Evolutionary conservation across 2,797 vertebrate genomes (phyloP).

Genomic region (Platyrinchus mystaceus): DNA sequence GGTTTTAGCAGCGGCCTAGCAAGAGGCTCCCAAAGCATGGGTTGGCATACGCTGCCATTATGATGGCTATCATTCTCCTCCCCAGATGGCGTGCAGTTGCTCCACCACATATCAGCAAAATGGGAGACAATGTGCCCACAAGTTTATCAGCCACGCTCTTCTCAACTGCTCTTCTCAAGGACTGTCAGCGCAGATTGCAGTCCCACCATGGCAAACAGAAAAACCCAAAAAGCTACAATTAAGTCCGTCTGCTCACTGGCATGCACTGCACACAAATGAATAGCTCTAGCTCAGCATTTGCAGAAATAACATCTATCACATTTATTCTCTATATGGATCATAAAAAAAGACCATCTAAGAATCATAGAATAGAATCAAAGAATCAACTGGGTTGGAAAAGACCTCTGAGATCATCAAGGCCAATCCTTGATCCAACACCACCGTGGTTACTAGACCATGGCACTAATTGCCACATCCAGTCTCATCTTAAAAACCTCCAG

Average conservation of each 20-base stretch:
- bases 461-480: too few relatives aligned
- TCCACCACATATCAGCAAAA: neutral
- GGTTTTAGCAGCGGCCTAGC: neutral
- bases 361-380: too few relatives aligned
- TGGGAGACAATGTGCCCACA: rapidly evolving
- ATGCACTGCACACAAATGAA: neutral
- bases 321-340: neutral
- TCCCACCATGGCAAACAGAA: neutral
- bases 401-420: too few relatives aligned
- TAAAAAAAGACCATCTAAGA: neutral
- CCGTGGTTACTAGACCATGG: too few relatives aligned
- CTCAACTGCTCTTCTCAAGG: neutral
- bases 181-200: neutral
- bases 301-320: neutral
- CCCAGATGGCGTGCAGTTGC: neutral
- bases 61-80: rapidly evolving
- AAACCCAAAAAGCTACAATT: neutral
- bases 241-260: neutral
- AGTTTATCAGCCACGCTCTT: rapidly evolving
- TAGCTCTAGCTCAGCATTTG: neutral
- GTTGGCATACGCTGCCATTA: rapidly evolving
- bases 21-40: neutral
- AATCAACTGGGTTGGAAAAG: too few relatives aligned
- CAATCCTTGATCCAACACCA: too few relatives aligned
- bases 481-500: too few relatives aligned